Evolutionary conservation across 2,797 vertebrate species (phyloP).

Genomic region (Chaunax sp.): DNA sequence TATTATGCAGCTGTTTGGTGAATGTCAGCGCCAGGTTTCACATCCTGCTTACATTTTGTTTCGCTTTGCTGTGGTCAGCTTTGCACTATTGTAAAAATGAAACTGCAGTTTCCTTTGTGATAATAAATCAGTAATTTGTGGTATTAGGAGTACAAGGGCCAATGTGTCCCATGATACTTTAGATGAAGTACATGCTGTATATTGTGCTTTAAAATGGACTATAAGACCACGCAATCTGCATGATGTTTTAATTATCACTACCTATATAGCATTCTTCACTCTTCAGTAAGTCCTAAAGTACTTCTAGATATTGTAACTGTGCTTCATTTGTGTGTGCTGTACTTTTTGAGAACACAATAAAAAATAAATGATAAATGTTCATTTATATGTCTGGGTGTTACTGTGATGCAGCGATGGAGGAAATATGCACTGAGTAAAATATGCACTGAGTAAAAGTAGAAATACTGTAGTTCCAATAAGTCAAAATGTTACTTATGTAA

Average conservation of each 20-base stretch:
- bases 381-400: neutral
- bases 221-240: slow-evolving; percentile 70
- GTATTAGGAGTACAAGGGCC: slow-evolving; percentile 35
- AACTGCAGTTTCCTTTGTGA: slow-evolving; percentile 42
- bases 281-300: slow-evolving; percentile 38
- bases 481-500: no score
- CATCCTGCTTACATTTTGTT: slow-evolving; percentile 47
- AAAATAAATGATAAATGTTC: slow-evolving; percentile 40
- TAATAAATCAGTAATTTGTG: slow-evolving; percentile 50
- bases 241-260: slow-evolving; percentile 58
- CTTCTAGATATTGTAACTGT: slow-evolving; percentile 57
- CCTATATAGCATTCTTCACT: slow-evolving; percentile 37
- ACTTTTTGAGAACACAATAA: slow-evolving; percentile 77
- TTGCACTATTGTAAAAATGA: slow-evolving; percentile 58
- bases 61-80: slow-evolving; percentile 58
- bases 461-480: no score
- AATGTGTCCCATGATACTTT: slow-evolving; percentile 41
- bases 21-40: slow-evolving; percentile 52
- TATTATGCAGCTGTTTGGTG: slow-evolving; percentile 58
- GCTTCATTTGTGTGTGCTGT: slow-evolving; percentile 74
- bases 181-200: slow-evolving; percentile 73
- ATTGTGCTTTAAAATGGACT: slow-evolving; percentile 72
- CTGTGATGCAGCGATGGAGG: no score
- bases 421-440: no score
- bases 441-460: no score